Percentiles rank a stretch among this genome's conserved stretches.
Conservation (phyloP, 2,888 invertebrate genomes). For the Eupeodes latifasciatus region DNA sequence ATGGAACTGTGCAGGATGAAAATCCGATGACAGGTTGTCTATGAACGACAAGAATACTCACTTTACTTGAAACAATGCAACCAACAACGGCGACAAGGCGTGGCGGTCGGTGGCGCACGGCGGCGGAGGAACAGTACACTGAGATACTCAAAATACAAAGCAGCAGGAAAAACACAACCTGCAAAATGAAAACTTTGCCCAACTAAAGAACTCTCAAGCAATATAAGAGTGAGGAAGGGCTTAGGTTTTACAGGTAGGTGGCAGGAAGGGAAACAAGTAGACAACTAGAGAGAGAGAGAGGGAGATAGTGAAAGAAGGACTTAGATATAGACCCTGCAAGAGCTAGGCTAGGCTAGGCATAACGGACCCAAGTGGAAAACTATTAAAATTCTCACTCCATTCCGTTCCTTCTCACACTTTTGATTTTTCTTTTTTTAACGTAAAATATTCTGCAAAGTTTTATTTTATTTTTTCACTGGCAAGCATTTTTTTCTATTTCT, state of each 20-base stretch:
- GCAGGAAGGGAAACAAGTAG: neutral
- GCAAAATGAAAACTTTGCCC: constrained; percentile 56
- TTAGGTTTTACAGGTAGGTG: neutral
- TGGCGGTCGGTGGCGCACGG: no score
- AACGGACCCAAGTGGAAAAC: constrained; percentile 64
- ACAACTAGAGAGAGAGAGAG: neutral
- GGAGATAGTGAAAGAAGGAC: neutral
- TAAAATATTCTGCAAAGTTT: constrained; percentile 33
- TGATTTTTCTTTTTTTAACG: constrained; percentile 8
- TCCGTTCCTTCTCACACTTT: neutral
- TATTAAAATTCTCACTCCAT: constrained; percentile 62
- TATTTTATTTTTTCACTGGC: constrained; percentile 4
- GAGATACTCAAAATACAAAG: constrained; percentile 29
- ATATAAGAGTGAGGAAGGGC: neutral
- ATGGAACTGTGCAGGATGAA: neutral
- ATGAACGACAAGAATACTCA: constrained; percentile 71
- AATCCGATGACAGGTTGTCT: constrained; percentile 67
- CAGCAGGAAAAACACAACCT: constrained; percentile 10
- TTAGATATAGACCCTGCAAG: neutral
- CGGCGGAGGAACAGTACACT: neutral
- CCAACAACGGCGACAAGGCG: neutral
- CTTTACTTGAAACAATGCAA: constrained; percentile 60
- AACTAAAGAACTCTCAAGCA: constrained; percentile 48
- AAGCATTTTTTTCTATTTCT: constrained; percentile 23
- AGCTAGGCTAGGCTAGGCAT: constrained; percentile 32